Base-by-base conservation (phyloP, 2,113 vertebrate genomes). In the Pavo muticus region DNA sequence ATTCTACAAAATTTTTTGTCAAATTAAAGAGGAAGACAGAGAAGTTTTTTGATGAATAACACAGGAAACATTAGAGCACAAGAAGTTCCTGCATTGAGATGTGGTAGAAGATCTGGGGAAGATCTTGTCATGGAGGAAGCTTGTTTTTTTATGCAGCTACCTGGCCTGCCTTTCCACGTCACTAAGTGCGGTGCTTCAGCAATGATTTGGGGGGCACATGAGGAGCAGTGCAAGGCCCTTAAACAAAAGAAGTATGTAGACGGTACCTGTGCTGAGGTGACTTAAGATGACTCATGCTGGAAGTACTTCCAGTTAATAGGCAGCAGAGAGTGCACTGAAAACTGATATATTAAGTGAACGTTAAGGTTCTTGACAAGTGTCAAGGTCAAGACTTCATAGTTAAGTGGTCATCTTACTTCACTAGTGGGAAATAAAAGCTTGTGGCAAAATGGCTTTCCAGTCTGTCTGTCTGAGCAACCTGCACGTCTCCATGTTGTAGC, bases 171-270 rank as follows among this genome's bases (percentile, higher is more conserved):
- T 73, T 91, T 73, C 79, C 40, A 0, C n/a, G 44, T 13, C 52
- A 24, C 71, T 65, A 18, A 73, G 48, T 3, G 0, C 3, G 44
- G 39, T 65, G 32, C 42, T 92, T 84, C 61, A 52, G 47, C 63
- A 81, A 35, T 9, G 44, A 50, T 29, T 5, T 50, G 3, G n/a
- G 0, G 6, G 64, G 47, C 3, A 4, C 0, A 0, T 2, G 14
- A 64, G 18, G 25, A 72, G 25, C 13, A 44, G 6, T 15, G 17
- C 35, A 61, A 39, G 23, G 19, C 27, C 72, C 47, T 74, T 56
- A 39, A 82, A 35, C 35, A 89, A 82, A 89, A 90, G 9, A 15
- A 20, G 14, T 10, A 19, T 32, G 25, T 61, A 11, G 44, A 65
- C 74, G 32, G 23, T 68, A 57, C n/a, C 35, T 85, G 40, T 56